Evolutionary conservation across 2,797 vertebrate species (phyloP).

Genomic region (Xyrichtys novacula): DNA sequence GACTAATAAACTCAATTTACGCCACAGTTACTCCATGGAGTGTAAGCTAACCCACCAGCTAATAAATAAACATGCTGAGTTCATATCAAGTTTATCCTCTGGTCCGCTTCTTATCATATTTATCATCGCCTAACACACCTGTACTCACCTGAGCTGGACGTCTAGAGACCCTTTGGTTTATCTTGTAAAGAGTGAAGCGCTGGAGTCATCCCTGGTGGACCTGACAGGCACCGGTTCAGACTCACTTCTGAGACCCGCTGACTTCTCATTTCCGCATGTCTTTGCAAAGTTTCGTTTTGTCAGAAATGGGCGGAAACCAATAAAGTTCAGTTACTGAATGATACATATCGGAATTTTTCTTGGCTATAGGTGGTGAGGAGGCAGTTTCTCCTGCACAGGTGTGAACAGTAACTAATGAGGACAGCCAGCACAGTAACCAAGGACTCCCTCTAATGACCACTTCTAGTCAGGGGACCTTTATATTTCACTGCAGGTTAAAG

Average conservation of each 20-base stretch:
- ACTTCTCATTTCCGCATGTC: slow-evolving; percentile 51
- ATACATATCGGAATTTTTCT: background rate
- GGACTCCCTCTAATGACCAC: background rate
- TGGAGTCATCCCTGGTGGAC: background rate
- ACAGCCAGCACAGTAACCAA: background rate
- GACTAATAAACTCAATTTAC: background rate
- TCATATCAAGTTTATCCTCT: background rate
- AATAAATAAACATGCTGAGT: background rate
- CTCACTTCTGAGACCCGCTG: background rate
- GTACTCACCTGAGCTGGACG: slow-evolving; percentile 9
- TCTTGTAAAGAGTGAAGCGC: accelerated
- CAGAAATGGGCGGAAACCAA: slow-evolving; percentile 70
- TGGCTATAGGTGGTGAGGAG: too few species aligned
- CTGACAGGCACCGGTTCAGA: background rate
- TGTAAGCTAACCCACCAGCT: background rate
- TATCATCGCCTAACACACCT: background rate
- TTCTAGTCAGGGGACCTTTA: too few species aligned
- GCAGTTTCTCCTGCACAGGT: background rate
- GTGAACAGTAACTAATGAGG: background rate
- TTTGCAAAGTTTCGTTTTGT: slow-evolving; percentile 78
- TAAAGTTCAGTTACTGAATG: slow-evolving; percentile 3
- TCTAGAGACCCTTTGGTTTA: background rate
- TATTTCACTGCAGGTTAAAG: too few species aligned
- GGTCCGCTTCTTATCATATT: background rate
- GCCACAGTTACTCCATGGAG: background rate